phyloP scores from a whole-genome alignment of 2,888 invertebrate genomes.

The Gymnocheta viridis region DNA sequence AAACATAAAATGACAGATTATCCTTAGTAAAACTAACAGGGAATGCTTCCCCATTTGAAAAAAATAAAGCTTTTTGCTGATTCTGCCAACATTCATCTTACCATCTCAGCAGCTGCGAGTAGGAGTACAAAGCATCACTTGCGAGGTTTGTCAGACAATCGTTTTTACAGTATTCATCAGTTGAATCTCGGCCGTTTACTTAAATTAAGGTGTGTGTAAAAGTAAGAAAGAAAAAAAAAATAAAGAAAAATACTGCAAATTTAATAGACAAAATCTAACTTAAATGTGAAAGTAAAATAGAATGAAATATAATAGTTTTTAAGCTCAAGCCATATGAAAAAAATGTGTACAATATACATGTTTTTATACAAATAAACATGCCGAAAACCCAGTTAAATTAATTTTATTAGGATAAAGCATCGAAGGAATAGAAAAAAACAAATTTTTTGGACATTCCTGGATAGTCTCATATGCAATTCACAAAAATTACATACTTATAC shows the following conservation, averaged over 20 bases:
- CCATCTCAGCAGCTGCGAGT: slow-evolving; percentile 58
- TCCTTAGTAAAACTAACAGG: too few species aligned
- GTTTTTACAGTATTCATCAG: slow-evolving; percentile 73
- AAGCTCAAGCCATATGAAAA: neutral
- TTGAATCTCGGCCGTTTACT: slow-evolving; percentile 80
- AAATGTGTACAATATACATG: neutral
- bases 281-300: slow-evolving; percentile 13
- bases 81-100: slow-evolving; percentile 46
- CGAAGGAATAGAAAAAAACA: neutral
- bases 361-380: neutral
- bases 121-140: slow-evolving; percentile 60
- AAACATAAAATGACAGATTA: too few species aligned
- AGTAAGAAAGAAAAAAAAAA: slow-evolving; percentile 51
- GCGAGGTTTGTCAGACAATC: slow-evolving; percentile 55
- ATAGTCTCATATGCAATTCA: too few species aligned
- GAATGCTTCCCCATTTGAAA: slow-evolving; percentile 45
- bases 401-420: neutral
- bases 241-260: slow-evolving; percentile 29
- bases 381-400: too few species aligned
- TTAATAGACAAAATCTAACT: slow-evolving; percentile 8
- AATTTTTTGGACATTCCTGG: neutral
- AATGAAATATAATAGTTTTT: neutral
- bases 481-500: neutral
- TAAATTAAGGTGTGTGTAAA: slow-evolving; percentile 76
- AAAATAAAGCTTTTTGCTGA: slow-evolving; percentile 54